Evolutionary conservation across 2,797 vertebrate genomes (phyloP), one percentile per base, ranked within the genome.

Genomic region (Clarias laeviceps): DNA sequence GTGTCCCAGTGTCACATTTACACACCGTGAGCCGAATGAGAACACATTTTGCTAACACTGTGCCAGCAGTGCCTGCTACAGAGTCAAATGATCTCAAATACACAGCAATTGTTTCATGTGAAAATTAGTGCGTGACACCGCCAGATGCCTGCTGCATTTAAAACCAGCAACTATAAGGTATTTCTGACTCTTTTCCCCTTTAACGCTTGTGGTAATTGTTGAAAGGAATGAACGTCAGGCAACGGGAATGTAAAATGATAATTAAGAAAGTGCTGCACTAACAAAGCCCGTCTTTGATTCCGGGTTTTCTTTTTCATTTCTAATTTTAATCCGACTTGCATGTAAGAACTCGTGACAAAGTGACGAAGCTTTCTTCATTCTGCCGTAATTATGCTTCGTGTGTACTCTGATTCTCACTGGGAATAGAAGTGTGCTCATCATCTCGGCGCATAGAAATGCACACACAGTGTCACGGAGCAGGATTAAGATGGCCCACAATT

Each of bases 401-500:
- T 87, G 86, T 82, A 88, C 83, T 88, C 89, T 90, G 85, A 89
- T 89, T 87, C 87, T 86, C 84, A 18, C 82, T 87, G 85, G 87
- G 88, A 90, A 68, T 50, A 70, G n/a, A 68, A 86, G 80, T 27
- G 11, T 84, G 45, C 79, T 87, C 66, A 59, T 87, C 86, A 90
- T 91, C 82, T 81, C 68, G 0, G 8, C 34, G 61, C 22, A n/a
- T 54, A 57, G 50, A 64, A 54, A 65, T 32, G 80, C 74, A 61
- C 68, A 82, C 22, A 3, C 70, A 69, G 61, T 72, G 90, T 72
- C 86, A 68, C 72, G 85, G 90, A 90, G 89, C 82, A 77, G 89
- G 91, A 93, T 94, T 92, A 92, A 85, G 82, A 87, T 84, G 61
- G 24, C 84, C 77, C 50, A 50, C 18, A 87, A 82, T 87, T 84